Base-by-base conservation (phyloP, 2,888 invertebrate species). In the Platerodrilus igneus region DNA sequence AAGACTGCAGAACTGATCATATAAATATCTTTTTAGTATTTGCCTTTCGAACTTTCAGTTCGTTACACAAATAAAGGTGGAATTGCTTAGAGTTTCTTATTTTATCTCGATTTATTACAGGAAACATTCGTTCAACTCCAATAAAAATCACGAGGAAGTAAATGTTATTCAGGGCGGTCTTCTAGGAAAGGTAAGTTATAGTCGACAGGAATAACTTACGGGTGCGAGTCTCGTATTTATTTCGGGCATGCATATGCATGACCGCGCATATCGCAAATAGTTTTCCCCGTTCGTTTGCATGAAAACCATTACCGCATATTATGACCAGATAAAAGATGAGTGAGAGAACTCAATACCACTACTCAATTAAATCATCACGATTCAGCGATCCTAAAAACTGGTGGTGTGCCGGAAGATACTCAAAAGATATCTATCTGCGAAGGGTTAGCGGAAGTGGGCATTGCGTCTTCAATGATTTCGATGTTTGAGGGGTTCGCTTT, bases 11-110 rank as follows among this genome's bases (percentile, higher is more conserved):
- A n/a, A n/a, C n/a, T 47, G 47, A 50, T 50, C 47, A 49, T 44
- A 47, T 41, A 33, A 42, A 37, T 41, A 44, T 47, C 42, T 45
- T 41, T 41, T 47, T 45, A 45, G 42, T 50, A 40, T 50, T 54
- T 57, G 57, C 58, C 56, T 58, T 56, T 56, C 56, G 59, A 55
- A 52, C 46, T 45, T 52, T 59, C 62, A 58, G 62, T 62, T 62
- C 62, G 62, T 62, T 62, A 62, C 51, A 57, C 59, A 60, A 58
- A 58, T 57, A 57, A 54, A 51, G 51, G 42, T 40, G 51, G 44
- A 41, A 45, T 37, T 30, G 46, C 43, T 46, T 33, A 36, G 37
- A 45, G 34, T 45, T 41, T 45, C 35, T 44, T 47, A 47, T 47
- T 47, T 44, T 37, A 40, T 44, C 43, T 41, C 37, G 41, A 44